Conservation (phyloP, 2,888 invertebrate genomes). For the Hemicrepidius hirtus region DNA sequence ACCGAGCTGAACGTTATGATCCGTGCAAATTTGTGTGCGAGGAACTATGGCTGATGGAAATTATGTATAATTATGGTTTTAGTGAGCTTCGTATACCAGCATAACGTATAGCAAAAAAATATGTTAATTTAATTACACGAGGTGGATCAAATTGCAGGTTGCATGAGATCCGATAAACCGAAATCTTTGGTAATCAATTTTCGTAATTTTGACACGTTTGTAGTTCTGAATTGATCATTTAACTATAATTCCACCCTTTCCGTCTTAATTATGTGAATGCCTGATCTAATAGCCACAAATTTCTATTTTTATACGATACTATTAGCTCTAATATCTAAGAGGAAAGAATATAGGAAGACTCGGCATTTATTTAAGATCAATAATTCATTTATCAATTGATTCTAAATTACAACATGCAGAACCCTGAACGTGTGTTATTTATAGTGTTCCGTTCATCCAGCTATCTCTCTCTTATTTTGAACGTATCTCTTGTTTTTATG, state of each 20-base stretch:
- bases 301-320: slow-evolving; percentile 37
- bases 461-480: slow-evolving; percentile 33
- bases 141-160: slow-evolving; percentile 52
- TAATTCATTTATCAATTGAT: slow-evolving; percentile 52
- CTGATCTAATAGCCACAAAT: slow-evolving; percentile 48
- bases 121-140: slow-evolving; percentile 54
- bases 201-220: slow-evolving; percentile 57
- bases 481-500: slow-evolving; percentile 40
- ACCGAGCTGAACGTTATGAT: slow-evolving; percentile 50
- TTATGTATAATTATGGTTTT: slow-evolving; percentile 51
- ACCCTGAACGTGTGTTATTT: slow-evolving; percentile 45
- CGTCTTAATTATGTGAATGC: slow-evolving; percentile 52
- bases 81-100: slow-evolving; percentile 34
- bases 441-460: slow-evolving; percentile 32
- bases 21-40: slow-evolving; percentile 51
- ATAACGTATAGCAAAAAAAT: slow-evolving; percentile 45
- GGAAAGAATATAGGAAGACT: slow-evolving; percentile 14
- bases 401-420: slow-evolving; percentile 49
- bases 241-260: slow-evolving; percentile 55
- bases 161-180: slow-evolving; percentile 48
- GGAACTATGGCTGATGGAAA: slow-evolving; percentile 49
- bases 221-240: slow-evolving; percentile 55
- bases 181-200: slow-evolving; percentile 56
- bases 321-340: slow-evolving; percentile 20
- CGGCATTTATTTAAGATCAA: slow-evolving; percentile 39